A percentile compares a stretch with the other conserved stretches of the same genome.
Evolutionary conservation across 2,797 vertebrate species (phyloP).

Genomic region (Argya squamiceps): DNA sequence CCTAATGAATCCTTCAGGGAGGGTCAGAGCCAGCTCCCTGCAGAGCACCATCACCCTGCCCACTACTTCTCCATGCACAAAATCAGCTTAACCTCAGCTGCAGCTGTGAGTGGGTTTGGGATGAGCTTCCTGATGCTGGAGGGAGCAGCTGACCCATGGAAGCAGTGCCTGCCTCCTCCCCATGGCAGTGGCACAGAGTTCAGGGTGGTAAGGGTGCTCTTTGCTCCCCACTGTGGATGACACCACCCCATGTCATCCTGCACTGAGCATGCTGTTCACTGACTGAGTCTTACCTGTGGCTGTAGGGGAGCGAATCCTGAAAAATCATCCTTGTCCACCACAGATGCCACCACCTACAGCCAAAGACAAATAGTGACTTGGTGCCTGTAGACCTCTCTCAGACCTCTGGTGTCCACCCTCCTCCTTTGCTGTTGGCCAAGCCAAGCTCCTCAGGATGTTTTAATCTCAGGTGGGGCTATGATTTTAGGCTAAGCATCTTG

Average conservation of each 20-base stretch:
- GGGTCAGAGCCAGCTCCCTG: neutral
- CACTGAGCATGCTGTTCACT: fast-evolving
- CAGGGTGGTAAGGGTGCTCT: neutral
- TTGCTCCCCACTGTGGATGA: neutral
- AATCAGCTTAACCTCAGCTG: neutral
- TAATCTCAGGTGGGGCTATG: neutral
- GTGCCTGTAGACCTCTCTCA: neutral
- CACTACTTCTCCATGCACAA: neutral
- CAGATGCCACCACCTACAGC: slow-evolving; percentile 89
- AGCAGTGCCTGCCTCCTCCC: neutral
- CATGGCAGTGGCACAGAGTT: fast-evolving
- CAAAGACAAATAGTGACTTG: neutral
- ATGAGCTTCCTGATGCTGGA: neutral
- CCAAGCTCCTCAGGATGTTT: neutral
- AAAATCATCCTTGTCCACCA: slow-evolving; percentile 89
- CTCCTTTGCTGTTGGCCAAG: neutral
- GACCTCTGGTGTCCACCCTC: neutral
- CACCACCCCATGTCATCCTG: fast-evolving
- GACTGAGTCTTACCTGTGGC: slow-evolving; percentile 83
- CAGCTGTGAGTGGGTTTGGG: neutral
- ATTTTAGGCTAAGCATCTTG: neutral
- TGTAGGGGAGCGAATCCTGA: slow-evolving; percentile 94
- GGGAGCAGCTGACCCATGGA: neutral
- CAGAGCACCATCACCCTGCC: fast-evolving
- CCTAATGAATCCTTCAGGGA: fast-evolving